Evolutionary conservation across 1,140 invertebrate species (phyloP).

Genomic region (Pteromalus puparum): DNA sequence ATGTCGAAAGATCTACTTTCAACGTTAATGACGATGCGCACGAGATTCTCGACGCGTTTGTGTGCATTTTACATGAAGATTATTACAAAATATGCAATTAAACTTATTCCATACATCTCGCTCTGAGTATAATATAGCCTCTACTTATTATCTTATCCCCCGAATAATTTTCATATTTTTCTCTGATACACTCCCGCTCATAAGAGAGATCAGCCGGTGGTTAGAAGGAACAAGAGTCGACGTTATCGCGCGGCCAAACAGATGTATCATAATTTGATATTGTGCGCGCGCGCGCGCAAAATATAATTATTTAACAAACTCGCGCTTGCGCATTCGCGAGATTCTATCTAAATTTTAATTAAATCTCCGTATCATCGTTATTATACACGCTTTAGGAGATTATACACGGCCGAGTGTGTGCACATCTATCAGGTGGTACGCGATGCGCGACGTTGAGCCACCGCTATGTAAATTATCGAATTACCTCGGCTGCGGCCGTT

Average conservation of each 20-base stretch:
- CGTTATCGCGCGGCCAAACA: background rate
- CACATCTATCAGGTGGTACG: constrained; percentile 46
- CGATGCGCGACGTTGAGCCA: constrained; percentile 61
- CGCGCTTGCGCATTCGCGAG: background rate
- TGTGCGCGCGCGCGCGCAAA: background rate
- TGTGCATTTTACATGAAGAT: background rate
- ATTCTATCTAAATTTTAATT: constrained; percentile 47
- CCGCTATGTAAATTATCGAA: constrained; percentile 64
- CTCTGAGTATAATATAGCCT: too few species aligned
- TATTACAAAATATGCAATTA: constrained; percentile 18
- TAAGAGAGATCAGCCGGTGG: background rate
- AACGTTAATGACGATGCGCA: background rate
- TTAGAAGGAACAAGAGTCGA: background rate
- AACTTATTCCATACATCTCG: background rate
- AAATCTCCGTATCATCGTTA: constrained; percentile 40
- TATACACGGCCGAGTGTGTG: background rate
- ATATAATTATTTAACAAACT: constrained; percentile 16
- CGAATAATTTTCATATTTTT: background rate
- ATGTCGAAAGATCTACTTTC: background rate
- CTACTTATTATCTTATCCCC: background rate
- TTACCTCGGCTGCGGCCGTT: constrained; percentile 54
- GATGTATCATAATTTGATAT: constrained; percentile 23
- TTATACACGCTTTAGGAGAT: constrained; percentile 13
- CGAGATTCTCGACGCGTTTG: background rate
- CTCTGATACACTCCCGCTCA: background rate